These are phyloP conservation scores for Dufourea novaeangliae DNA, from an alignment of 1,140 invertebrate genomes.

Conservation along the genomic window DNA sequence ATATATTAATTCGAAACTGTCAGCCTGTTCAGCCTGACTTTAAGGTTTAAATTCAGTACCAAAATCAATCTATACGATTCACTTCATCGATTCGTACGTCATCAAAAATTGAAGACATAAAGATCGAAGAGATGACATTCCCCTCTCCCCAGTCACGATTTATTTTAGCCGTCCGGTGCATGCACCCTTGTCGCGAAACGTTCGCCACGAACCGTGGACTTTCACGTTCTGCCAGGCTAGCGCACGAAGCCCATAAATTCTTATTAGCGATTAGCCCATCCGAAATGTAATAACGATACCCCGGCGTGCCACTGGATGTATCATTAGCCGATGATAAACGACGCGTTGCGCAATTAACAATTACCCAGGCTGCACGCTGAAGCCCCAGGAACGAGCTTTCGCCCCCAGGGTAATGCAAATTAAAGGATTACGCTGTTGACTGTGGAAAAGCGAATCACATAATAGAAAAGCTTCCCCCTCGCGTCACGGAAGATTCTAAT, in stretches of 20 bases:
- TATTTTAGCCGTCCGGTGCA: constrained; percentile 13
- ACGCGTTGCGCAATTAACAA: constrained; percentile 63
- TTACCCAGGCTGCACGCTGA: constrained; percentile 39
- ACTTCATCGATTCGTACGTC: too few relatives aligned
- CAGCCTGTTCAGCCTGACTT: background rate
- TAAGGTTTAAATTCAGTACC: too few relatives aligned
- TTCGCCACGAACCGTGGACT: constrained; percentile 38
- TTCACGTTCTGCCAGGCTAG: constrained; percentile 62
- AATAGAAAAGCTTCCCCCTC: constrained; percentile 2
- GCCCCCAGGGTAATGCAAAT: constrained; percentile 33
- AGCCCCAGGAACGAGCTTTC: background rate
- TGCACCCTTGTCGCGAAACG: constrained; percentile 45
- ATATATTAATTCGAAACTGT: constrained; percentile 40
- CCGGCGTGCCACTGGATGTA: constrained; percentile 57
- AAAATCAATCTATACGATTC: too few relatives aligned
- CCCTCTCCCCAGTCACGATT: constrained; percentile 35
- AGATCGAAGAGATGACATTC: constrained; percentile 21
- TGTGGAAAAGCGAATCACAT: constrained; percentile 6
- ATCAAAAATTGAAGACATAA: too few relatives aligned
- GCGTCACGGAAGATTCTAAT: background rate
- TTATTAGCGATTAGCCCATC: constrained; percentile 68
- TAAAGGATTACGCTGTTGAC: constrained; percentile 18
- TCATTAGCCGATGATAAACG: constrained; percentile 65
- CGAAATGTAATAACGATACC: constrained; percentile 65
- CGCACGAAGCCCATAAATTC: constrained; percentile 63